A percentile compares a stretch with the other conserved stretches of the same genome.
These are phyloP conservation scores for Myotis daubentonii DNA, from an alignment of 2,797 vertebrate genomes.

Conservation along the genomic window DNA sequence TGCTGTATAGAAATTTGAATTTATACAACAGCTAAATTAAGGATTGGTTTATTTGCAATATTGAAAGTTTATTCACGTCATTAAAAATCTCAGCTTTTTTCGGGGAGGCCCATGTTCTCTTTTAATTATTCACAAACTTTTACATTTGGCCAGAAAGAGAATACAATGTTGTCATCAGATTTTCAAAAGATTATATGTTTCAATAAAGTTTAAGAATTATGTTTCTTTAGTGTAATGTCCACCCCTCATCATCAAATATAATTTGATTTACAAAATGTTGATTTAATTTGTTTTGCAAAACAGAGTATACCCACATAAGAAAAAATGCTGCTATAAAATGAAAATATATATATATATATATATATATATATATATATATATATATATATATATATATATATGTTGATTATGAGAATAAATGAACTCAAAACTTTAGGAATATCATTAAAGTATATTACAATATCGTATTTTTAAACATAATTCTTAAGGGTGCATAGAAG, in stretches of 20 bases:
- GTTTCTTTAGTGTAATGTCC: background rate
- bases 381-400: background rate
- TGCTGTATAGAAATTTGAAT: background rate
- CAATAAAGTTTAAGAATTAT: background rate
- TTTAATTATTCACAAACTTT: background rate
- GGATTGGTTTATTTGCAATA: background rate
- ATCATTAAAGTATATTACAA: background rate
- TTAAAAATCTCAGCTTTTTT: background rate
- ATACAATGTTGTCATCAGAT: background rate
- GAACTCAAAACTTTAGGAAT: background rate
- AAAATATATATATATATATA: background rate
- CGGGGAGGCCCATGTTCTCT: no score
- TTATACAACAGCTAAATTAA: background rate
- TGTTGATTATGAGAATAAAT: background rate
- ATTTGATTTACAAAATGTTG: background rate
- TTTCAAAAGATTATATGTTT: background rate
- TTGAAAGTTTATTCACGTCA: background rate
- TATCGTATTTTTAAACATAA: background rate
- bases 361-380: no score
- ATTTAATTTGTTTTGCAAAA: conserved; percentile 17
- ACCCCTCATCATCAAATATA: background rate
- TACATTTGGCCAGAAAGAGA: background rate
- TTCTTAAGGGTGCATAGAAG: background rate
- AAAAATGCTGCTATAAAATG: background rate
- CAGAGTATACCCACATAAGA: background rate